Base-by-base conservation (phyloP, 2,888 invertebrate species). In the Ochropacha duplaris region DNA sequence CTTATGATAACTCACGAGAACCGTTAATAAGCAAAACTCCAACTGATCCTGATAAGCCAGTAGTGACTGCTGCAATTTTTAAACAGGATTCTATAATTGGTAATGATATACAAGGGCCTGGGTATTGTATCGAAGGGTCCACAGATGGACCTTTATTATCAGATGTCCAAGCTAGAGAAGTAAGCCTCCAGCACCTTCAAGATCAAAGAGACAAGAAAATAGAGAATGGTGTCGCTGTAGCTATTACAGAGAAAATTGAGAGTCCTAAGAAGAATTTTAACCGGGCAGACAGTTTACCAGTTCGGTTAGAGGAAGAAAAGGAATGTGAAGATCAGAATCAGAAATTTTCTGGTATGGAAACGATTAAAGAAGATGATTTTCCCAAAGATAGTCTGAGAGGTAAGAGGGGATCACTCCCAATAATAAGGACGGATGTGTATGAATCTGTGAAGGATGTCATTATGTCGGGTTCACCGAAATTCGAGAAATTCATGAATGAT, bases 61-160 rank as follows among this genome's bases (percentile, higher is more conserved):
- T 95, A 31, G 95, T 96, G 52, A 96, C 95, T 44, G 95, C 96
- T 0, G 96, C 95, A 0, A 93, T 96, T 50, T 94, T 95, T 64
- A 96, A 96, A 67, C 94, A 95, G 75, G 94, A 94, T 75, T 90
- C 94, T 0, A 90, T 93, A 5, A 93, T 93, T 61, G 89, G 90
- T 2, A 91, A 79, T 24, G 93, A 93, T 24, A 65, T 90, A 14
- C 90, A 89, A 76, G 91, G 89, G 0, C 90, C 92, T 4, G 91
- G 87, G 4, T 93, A 93, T 54, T 90, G 90, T 55, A 86, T 93
- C 22, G 93, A 94, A 76, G 92, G 93, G 0, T 92, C 93, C 0
- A 90, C 90, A 14, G 93, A 93, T 51, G 93, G 93, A 1, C 92
- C 93, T 0, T 68, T 93, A 57, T 69, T 93, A 14, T 93, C 94